Evolutionary conservation across 2,797 vertebrate genomes (phyloP).

Genomic region (Adelosebastes latens): DNA sequence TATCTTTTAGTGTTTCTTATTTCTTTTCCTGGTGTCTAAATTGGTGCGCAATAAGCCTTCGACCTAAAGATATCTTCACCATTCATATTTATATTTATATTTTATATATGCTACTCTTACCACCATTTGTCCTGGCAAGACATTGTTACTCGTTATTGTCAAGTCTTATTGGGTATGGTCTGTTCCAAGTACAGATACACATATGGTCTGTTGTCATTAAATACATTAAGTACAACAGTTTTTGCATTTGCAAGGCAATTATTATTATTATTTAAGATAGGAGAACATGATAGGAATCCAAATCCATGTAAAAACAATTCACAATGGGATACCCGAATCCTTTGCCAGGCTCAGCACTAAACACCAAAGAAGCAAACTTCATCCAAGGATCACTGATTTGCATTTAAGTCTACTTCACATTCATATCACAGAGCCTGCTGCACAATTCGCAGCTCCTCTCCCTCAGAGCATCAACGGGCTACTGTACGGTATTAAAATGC

Average conservation of each 20-base stretch:
- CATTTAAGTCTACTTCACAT: conserved; percentile 61
- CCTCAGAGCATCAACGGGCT: conserved; percentile 20
- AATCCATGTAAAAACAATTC: conserved; percentile 14
- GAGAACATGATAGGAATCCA: not conserved
- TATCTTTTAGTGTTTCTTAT: not conserved
- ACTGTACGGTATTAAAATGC: conserved; percentile 39
- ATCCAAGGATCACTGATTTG: conserved; percentile 60
- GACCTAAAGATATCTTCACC: not conserved
- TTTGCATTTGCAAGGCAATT: conserved; percentile 14
- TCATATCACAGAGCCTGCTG: conserved; percentile 63
- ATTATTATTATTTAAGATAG: not conserved
- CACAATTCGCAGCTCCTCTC: conserved; percentile 45
- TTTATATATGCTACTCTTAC: not conserved
- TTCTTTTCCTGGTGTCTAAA: not conserved
- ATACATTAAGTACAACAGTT: not conserved
- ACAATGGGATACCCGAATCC: conserved; percentile 10
- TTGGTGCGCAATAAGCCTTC: not conserved
- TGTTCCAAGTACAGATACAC: conserved; percentile 7
- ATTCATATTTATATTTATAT: not conserved
- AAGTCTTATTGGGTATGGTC: not conserved
- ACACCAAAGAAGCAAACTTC: conserved; percentile 54
- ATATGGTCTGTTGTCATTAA: not conserved
- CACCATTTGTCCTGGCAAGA: not conserved
- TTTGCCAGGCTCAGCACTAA: conserved; percentile 43
- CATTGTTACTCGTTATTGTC: not conserved